Conservation (phyloP, 2,888 invertebrate species). For the Euzophera pinguis region DNA sequence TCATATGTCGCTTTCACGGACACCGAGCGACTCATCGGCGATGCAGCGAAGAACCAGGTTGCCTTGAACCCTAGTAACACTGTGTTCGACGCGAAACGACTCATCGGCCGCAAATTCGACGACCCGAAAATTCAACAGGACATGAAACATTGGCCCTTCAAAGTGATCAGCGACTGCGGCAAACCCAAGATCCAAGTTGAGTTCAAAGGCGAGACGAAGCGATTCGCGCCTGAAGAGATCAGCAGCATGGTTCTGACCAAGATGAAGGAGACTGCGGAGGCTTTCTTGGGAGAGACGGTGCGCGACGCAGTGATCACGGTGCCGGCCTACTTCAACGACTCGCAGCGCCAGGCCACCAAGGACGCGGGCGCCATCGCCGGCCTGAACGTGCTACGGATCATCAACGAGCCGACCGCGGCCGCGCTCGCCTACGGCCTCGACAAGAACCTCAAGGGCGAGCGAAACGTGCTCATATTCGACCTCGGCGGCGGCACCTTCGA, state of each 20-base stretch:
- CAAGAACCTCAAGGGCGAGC: slow-evolving; percentile 78
- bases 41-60: slow-evolving; percentile 83
- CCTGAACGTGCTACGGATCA: slow-evolving; percentile 86
- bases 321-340: slow-evolving; percentile 85
- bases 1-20: slow-evolving; percentile 85
- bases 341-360: slow-evolving; percentile 84
- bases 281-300: slow-evolving; percentile 80
- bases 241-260: slow-evolving; percentile 82
- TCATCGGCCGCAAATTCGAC: slow-evolving; percentile 87
- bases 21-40: slow-evolving; percentile 81
- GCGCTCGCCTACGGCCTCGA: slow-evolving; percentile 83
- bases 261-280: slow-evolving; percentile 86
- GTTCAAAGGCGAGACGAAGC: slow-evolving; percentile 78
- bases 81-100: slow-evolving; percentile 84
- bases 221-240: slow-evolving; percentile 82
- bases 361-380: slow-evolving; percentile 85
- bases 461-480: slow-evolving; percentile 78
- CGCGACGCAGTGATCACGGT: slow-evolving; percentile 86
- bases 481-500: slow-evolving; percentile 83
- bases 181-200: slow-evolving; percentile 82
- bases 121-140: slow-evolving; percentile 85
- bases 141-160: slow-evolving; percentile 89
- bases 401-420: slow-evolving; percentile 87
- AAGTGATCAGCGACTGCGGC: slow-evolving; percentile 79
- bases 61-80: slow-evolving; percentile 85